These are phyloP conservation scores for Clitarchus hookeri DNA, from an alignment of 2,888 invertebrate species.

Conservation along the genomic window DNA sequence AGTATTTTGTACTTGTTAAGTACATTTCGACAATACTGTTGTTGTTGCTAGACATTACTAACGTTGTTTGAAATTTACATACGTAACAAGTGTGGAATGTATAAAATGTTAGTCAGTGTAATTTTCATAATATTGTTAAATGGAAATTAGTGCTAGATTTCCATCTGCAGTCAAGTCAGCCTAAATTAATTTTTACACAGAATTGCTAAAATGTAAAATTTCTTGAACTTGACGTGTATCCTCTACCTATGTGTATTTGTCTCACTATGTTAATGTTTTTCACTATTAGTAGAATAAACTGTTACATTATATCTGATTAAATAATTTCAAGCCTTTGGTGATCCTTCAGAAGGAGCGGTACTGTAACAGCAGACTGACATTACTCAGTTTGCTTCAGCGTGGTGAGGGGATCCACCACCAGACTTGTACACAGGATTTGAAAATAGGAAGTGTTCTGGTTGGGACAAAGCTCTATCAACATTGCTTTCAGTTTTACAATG, in stretches of 20 bases:
- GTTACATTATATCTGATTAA: not conserved
- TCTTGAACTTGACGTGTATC: not conserved
- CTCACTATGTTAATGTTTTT: conserved; percentile 14
- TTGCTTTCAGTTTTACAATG: no score
- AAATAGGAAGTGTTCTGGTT: no score
- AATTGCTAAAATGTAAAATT: not conserved
- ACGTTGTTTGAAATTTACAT: not conserved
- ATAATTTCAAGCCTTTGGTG: not conserved
- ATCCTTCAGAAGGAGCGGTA: not conserved
- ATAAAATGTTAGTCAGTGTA: not conserved
- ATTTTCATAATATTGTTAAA: not conserved
- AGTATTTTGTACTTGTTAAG: conserved; percentile 8
- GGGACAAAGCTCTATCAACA: no score
- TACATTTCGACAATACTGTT: conserved; percentile 7
- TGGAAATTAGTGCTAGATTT: not conserved
- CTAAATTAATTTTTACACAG: not conserved
- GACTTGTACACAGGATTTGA: no score
- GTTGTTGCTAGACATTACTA: not conserved
- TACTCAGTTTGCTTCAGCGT: no score
- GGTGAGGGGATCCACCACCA: no score
- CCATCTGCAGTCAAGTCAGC: not conserved
- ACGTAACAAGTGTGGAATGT: not conserved
- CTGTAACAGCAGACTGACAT: no score
- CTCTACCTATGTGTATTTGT: not conserved
- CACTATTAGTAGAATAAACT: conserved; percentile 14